Conservation (phyloP, 2,888 invertebrate genomes). For the Osmoderma eremita region DNA sequence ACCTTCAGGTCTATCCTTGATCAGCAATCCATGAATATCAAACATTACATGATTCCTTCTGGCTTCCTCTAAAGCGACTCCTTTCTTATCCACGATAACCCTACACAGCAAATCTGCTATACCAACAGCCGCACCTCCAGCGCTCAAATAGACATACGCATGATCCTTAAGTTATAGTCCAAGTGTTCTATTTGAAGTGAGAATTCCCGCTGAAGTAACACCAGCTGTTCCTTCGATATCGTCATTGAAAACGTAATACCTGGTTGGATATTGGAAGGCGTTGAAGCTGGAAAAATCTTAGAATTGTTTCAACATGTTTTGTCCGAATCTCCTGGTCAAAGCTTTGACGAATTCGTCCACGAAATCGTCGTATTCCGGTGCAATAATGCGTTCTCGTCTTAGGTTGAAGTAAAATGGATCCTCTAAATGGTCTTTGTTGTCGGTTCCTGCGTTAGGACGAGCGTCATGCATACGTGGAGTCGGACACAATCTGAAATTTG, state of each 20-base stretch:
- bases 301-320: conserved; percentile 80
- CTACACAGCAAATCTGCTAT: conserved; percentile 85
- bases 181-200: conserved; percentile 82
- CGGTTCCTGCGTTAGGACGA: too few relatives aligned
- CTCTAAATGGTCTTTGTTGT: too few relatives aligned
- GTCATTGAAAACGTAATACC: conserved; percentile 98
- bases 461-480: too few relatives aligned
- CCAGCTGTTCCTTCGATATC: conserved; percentile 91
- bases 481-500: too few relatives aligned
- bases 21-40: conserved; percentile 91
- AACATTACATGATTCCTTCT: conserved; percentile 93
- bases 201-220: conserved; percentile 93
- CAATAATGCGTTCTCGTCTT: conserved; percentile 84
- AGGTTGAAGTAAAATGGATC: conserved; percentile 96
- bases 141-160: conserved; percentile 90
- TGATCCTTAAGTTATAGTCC: conserved; percentile 84
- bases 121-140: conserved; percentile 70
- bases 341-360: conserved; percentile 98
- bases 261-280: conserved; percentile 94
- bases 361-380: conserved; percentile 89
- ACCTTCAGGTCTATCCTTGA: conserved; percentile 73
- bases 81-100: conserved; percentile 86
- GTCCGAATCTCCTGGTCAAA: conserved; percentile 86
- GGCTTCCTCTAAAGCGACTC: conserved; percentile 74
- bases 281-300: conserved; percentile 98